phyloP scores from a whole-genome alignment of 2,797 vertebrate species.

The Sylvilagus floridanus region DNA sequence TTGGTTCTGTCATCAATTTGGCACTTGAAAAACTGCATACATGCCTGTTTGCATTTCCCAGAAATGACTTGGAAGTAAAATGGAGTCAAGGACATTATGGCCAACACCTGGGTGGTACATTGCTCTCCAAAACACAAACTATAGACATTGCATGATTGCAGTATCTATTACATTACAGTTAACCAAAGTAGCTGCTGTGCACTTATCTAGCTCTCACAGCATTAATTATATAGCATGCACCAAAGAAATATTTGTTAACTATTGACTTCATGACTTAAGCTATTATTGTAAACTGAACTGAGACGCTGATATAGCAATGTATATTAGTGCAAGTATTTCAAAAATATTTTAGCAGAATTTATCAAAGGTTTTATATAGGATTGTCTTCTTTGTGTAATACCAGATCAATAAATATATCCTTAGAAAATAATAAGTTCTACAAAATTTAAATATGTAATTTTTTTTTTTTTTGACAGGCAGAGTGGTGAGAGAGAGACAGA shows the following conservation, averaged over 20 bases:
- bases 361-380: not conserved
- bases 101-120: not conserved
- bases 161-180: not conserved
- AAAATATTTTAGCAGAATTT: not conserved
- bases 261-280: not conserved
- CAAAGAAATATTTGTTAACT: not conserved
- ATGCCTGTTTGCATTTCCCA: not conserved
- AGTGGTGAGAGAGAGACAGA: too few species aligned
- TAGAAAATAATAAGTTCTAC: not conserved
- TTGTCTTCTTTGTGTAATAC: not conserved
- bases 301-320: not conserved
- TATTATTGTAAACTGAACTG: not conserved
- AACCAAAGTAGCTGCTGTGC: not conserved
- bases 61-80: not conserved
- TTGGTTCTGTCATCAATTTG: not conserved
- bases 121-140: not conserved
- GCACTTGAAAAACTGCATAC: not conserved
- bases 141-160: too few species aligned
- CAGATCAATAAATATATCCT: not conserved
- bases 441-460: not conserved
- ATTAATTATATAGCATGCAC: not conserved
- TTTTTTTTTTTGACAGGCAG: too few species aligned
- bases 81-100: not conserved
- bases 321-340: not conserved
- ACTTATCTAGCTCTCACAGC: not conserved